Base-by-base conservation (phyloP, 2,888 invertebrate genomes). In the Drosophila paucipuncta region DNA sequence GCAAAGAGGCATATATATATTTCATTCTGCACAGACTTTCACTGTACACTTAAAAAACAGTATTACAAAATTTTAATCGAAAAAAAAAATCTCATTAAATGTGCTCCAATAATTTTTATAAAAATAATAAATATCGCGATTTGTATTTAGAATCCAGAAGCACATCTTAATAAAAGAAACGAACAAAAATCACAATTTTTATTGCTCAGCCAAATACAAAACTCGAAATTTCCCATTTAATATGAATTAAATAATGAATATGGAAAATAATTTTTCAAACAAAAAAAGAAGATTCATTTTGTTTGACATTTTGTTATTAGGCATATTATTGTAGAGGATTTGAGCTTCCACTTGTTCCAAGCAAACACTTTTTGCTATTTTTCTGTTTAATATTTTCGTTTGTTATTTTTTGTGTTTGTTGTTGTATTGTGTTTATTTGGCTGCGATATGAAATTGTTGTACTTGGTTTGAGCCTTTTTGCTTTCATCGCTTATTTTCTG, bases 401-500 rank as follows among this genome's bases (percentile, higher is more conserved):
- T 59, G 54, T 18, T 37, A 6, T 60, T 43, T 25, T 64, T 57
- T 59, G 53, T 64, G 57, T 31, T 61, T 31, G 30, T 37, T 67
- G 31, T 41, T 63, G 57, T 77, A 2, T 25, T 47, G 70, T 82
- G 86, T 87, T 89, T 81, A 71, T 80, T 78, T 74, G 70, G 25
- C 54, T 37, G 33, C 66, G 83, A 82, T 85, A 88, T 80, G 78
- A 83, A 78, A 80, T 79, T 80, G 64, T 73, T 83, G 78, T 85
- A 60, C 67, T 64, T 55, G 63, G 68, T 52, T 58, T 64, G 68
- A 53, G 70, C 81, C 73, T 73, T 83, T 83, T 78, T 82, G 79
- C 81, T 81, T 90, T 88, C 86, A 76, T 78, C 86, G 86, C 78
- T 67, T 79, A 49, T 77, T 73, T 80, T 68, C 28, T 61, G 57